These are phyloP conservation scores for Todus mexicanus DNA, from an alignment of 2,797 vertebrate species.

Conservation along the genomic window DNA sequence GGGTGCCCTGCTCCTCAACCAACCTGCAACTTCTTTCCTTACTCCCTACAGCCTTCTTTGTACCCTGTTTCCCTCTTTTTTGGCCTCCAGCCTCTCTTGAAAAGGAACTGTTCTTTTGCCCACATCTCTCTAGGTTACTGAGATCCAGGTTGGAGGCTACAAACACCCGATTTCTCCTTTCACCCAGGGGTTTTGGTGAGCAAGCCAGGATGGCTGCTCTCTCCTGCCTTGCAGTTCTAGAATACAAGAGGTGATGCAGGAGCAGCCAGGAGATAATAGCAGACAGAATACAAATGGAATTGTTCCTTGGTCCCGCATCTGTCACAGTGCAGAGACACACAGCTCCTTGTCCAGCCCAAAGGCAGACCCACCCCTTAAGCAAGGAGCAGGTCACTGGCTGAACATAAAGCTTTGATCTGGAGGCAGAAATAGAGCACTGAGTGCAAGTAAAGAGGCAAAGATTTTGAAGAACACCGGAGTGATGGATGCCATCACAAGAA, in stretches of 20 bases:
- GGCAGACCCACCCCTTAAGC: constrained; percentile 79
- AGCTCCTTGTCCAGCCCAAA: constrained; percentile 76
- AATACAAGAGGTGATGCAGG: neutral
- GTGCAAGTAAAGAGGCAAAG: constrained; percentile 49
- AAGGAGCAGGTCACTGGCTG: constrained; percentile 75
- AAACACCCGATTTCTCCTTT: neutral
- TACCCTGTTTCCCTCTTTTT: neutral
- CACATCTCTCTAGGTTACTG: neutral
- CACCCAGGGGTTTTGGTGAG: neutral
- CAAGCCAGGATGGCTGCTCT: neutral
- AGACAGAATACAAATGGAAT: constrained; percentile 81
- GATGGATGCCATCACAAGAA: neutral
- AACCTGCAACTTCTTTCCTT: neutral
- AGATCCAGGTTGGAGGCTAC: neutral
- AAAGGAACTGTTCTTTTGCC: neutral
- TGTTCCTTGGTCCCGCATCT: constrained; percentile 82
- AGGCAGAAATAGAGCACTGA: neutral
- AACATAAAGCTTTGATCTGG: constrained; percentile 35
- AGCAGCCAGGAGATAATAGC: constrained; percentile 76
- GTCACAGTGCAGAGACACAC: constrained; percentile 79
- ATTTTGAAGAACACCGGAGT: neutral
- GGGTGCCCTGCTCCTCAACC: neutral
- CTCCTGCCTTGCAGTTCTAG: neutral
- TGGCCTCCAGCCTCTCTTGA: neutral
- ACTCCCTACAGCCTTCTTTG: neutral